A percentile compares a stretch with the other conserved stretches of the same genome.
Conservation (phyloP, 2,113 vertebrate species). For the Leiothrix lutea region DNA sequence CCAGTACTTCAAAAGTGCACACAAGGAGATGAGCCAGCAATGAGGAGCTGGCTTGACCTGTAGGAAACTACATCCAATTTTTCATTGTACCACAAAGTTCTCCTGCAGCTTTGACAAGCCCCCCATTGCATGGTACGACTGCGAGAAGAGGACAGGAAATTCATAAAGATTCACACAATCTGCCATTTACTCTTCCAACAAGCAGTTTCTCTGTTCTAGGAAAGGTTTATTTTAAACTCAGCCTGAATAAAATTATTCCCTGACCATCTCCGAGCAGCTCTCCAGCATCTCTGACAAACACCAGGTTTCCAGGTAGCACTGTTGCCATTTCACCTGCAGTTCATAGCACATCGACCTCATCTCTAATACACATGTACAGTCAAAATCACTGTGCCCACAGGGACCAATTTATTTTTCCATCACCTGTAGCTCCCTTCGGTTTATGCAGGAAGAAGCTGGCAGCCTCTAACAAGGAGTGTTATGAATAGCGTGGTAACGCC, state of each 20-base stretch:
- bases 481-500: slow-evolving; percentile 44
- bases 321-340: slow-evolving; percentile 17
- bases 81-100: not conserved
- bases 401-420: slow-evolving; percentile 77
- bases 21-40: not conserved
- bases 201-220: slow-evolving; percentile 15
- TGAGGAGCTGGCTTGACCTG: not conserved
- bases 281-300: not conserved
- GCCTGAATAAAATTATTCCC: not conserved
- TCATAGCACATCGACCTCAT: slow-evolving; percentile 20
- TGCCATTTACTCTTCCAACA: slow-evolving; percentile 46
- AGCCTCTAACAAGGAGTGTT: slow-evolving; percentile 33
- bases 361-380: slow-evolving; percentile 33
- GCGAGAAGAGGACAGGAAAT: not conserved
- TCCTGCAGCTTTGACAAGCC: not conserved
- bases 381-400: slow-evolving; percentile 51
- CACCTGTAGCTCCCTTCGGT: slow-evolving; percentile 70
- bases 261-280: not conserved
- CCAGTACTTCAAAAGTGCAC: not conserved
- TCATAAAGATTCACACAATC: not conserved
- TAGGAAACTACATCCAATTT: not conserved
- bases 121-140: not conserved
- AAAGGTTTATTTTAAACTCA: slow-evolving; percentile 38
- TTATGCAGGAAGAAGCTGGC: slow-evolving; percentile 53
- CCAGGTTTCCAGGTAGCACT: not conserved